Conservation (phyloP, 1,140 invertebrate species). For the Zaprionus tsacasi region DNA sequence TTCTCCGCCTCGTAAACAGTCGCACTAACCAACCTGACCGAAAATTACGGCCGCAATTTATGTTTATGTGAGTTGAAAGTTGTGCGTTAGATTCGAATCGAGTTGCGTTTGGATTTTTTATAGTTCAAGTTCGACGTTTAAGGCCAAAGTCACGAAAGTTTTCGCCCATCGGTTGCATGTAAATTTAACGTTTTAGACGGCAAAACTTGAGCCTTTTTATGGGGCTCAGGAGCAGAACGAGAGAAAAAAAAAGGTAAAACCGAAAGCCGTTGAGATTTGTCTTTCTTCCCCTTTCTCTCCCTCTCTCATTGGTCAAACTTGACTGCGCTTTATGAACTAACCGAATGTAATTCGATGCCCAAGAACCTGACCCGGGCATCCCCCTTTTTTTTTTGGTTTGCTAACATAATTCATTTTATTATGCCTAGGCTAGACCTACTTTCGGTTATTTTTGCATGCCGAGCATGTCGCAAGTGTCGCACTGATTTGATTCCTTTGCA, state of each 20-base stretch:
- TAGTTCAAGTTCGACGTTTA: constrained; percentile 71
- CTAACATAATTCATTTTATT: constrained; percentile 74
- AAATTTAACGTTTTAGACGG: constrained; percentile 69
- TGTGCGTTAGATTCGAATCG: constrained; percentile 39
- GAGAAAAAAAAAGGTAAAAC: constrained; percentile 43
- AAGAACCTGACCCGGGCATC: not conserved
- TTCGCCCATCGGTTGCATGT: constrained; percentile 47
- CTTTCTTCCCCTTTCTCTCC: constrained; percentile 23
- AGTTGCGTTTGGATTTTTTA: constrained; percentile 54
- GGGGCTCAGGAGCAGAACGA: constrained; percentile 26
- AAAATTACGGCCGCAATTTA: constrained; percentile 80
- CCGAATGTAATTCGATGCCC: constrained; percentile 64
- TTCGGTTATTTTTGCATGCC: constrained; percentile 62
- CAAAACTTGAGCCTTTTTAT: constrained; percentile 66
- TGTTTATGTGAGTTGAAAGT: constrained; percentile 79
- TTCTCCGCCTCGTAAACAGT: constrained; percentile 7
- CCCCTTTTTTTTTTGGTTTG: not conserved
- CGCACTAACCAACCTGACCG: constrained; percentile 50
- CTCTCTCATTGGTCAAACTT: constrained; percentile 54
- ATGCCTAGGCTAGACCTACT: constrained; percentile 52
- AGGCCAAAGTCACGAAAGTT: constrained; percentile 38
- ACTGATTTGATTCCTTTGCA: constrained; percentile 55
- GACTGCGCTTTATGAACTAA: constrained; percentile 69
- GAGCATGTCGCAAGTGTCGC: constrained; percentile 54
- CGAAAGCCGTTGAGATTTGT: constrained; percentile 47